phyloP scores from a whole-genome alignment of 1,140 invertebrate species.

The Zaprionus nigranus region DNA sequence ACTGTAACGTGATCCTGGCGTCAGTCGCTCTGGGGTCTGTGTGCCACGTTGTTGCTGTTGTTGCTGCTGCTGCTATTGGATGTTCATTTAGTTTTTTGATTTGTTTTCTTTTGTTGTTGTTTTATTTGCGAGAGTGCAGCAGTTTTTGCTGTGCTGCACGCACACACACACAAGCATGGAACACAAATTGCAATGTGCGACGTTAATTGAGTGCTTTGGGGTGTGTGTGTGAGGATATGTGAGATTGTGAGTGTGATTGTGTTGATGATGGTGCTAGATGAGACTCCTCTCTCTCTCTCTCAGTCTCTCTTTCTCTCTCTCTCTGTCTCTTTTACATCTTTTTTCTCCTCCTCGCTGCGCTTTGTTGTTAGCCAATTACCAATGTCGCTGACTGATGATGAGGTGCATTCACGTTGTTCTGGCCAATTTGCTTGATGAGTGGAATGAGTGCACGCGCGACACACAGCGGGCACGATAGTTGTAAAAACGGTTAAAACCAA shows the following conservation, averaged over 20 bases:
- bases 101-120: conserved; percentile 19
- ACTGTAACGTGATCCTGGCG: conserved; percentile 64
- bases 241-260: conserved; percentile 10
- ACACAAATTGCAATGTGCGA: conserved; percentile 60
- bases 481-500: conserved; percentile 28
- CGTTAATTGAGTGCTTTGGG: conserved; percentile 57
- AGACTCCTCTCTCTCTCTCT: conserved; percentile 14
- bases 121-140: conserved; percentile 14
- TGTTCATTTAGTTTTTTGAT: conserved; percentile 49
- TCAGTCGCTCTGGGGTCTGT: conserved; percentile 64
- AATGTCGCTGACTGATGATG: conserved; percentile 74
- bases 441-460: conserved; percentile 47
- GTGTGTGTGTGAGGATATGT: conserved; percentile 22
- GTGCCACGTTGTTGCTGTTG: conserved; percentile 50
- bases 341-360: conserved; percentile 23
- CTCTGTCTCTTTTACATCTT: conserved; percentile 29
- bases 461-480: conserved; percentile 29
- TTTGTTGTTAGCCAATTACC: conserved; percentile 72
- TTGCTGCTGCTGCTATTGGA: conserved; percentile 46
- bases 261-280: conserved; percentile 43
- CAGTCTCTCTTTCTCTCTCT: conserved; percentile 22
- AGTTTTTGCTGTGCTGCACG: conserved; percentile 4
- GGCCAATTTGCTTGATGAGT: conserved; percentile 67
- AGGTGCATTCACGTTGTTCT: conserved; percentile 53
- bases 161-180: conserved; percentile 42